These are phyloP conservation scores for Bombus sylvicola DNA, from an alignment of 1,140 invertebrate genomes.

Conservation along the genomic window DNA sequence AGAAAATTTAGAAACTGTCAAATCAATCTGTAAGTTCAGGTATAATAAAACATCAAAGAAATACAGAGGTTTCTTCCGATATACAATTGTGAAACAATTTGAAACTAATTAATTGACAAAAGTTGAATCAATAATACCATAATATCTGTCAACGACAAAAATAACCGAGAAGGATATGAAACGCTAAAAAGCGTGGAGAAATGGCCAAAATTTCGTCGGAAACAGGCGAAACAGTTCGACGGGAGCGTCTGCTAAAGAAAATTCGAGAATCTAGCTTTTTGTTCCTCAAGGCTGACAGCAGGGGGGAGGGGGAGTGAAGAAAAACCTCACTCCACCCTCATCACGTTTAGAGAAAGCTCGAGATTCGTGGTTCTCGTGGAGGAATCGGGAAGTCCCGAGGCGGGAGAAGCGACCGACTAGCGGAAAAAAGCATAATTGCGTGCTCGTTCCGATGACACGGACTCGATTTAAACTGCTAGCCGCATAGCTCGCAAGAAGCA, in stretches of 20 bases:
- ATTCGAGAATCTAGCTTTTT: neutral
- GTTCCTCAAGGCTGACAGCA: neutral
- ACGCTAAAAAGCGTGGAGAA: neutral
- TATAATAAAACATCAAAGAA: neutral
- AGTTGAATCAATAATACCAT: no score
- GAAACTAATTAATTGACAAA: no score
- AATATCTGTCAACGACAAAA: neutral
- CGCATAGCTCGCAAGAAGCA: slow-evolving; percentile 45
- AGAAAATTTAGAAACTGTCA: neutral
- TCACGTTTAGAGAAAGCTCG: neutral
- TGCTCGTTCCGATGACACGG: slow-evolving; percentile 25
- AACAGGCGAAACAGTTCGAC: neutral
- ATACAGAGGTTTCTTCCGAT: no score
- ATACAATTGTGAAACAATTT: no score
- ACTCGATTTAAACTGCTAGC: slow-evolving; percentile 63
- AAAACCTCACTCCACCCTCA: neutral
- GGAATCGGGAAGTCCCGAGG: neutral
- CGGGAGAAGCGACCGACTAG: neutral
- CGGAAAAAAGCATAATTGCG: slow-evolving; percentile 28
- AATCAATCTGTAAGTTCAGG: no score
- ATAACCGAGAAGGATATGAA: neutral
- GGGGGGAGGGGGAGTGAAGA: neutral
- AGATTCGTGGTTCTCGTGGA: neutral
- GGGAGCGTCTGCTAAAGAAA: neutral
- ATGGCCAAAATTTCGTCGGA: neutral